Evolutionary conservation across 1,140 invertebrate species (phyloP), one percentile per base, ranked within the genome.

Genomic region (Eubasilissa regina): DNA sequence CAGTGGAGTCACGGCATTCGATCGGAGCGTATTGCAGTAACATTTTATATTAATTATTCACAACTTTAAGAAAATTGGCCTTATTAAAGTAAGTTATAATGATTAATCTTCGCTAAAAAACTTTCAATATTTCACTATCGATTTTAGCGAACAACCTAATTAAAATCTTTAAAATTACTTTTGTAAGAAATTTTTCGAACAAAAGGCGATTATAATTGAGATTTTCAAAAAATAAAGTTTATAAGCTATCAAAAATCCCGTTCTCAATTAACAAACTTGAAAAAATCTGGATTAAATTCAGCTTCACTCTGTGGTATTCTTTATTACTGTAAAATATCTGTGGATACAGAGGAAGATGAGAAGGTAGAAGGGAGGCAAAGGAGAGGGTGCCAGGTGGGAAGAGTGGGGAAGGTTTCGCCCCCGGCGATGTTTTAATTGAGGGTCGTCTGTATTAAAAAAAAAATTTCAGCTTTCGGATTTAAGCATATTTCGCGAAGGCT

Each of bases 391-490:
- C 60, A 64, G 35, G 25, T 10, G 35, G 25, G 35, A 44, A 64
- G 25, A 7, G 19, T 25, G 8, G 9, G 35, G 60, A 25, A n/a
- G 19, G 25, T 43, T 17, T 53, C 3, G 35, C 79, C 79, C 53
- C 60, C 19, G 62, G 79, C 79, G 48, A 55, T 62, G 53, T 77
- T 80, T 80, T 80, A 80, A 80, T 77, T 80, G 79, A 80, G 62
- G 66, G 47, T 17, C 51, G 51, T 43, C 35, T 25, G 60, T 25
- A 64, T 64, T 44, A 64, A 1, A 8, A 64, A 64, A 21, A 13
- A 13, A 13, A 35, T 64, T 62, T 15, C 60, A 64, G 60, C 25
- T 43, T 58, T 58, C 7, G 13, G 3, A 25, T 25, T 25, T 35
- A 35, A 64, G n/a, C 35, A 44, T 6, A 43, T 13, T 21, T 58